These are phyloP conservation scores for Antennarius maculatus DNA, from an alignment of 2,797 vertebrate genomes.

Conservation along the genomic window DNA sequence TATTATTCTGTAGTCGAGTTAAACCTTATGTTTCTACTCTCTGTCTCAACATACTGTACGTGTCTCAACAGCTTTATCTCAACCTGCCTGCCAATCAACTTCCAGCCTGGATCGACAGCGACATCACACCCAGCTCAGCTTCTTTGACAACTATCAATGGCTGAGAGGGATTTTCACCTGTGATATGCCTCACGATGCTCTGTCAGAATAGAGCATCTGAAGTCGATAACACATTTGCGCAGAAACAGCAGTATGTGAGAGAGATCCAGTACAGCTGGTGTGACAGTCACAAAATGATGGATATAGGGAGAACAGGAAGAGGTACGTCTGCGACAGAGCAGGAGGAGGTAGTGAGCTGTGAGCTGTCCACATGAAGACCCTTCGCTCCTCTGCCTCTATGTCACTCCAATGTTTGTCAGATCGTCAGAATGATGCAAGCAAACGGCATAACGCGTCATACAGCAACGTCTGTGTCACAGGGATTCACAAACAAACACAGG, in stretches of 20 bases:
- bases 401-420: too few species aligned
- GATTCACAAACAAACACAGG: too few species aligned
- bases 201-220: constrained; percentile 15
- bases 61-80: constrained; percentile 16
- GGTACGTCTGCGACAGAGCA: background rate
- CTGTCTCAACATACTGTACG: background rate
- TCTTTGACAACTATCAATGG: constrained; percentile 31
- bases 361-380: constrained; percentile 3
- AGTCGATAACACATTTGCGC: constrained; percentile 14
- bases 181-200: constrained; percentile 20
- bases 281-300: constrained; percentile 15
- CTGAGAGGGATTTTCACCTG: constrained; percentile 22
- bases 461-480: too few species aligned
- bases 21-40: constrained; percentile 6
- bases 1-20: background rate
- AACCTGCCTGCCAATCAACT: constrained; percentile 23
- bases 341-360: background rate
- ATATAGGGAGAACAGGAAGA: background rate
- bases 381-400: too few species aligned
- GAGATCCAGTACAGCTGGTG: constrained; percentile 1
- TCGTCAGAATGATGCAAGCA: too few species aligned
- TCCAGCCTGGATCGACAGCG: constrained; percentile 4
- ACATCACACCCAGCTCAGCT: constrained; percentile 6
- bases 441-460: too few species aligned
- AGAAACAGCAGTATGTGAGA: constrained; percentile 4